phyloP scores from a whole-genome alignment of 2,113 vertebrate genomes.

The Oreocharis arfaki region DNA sequence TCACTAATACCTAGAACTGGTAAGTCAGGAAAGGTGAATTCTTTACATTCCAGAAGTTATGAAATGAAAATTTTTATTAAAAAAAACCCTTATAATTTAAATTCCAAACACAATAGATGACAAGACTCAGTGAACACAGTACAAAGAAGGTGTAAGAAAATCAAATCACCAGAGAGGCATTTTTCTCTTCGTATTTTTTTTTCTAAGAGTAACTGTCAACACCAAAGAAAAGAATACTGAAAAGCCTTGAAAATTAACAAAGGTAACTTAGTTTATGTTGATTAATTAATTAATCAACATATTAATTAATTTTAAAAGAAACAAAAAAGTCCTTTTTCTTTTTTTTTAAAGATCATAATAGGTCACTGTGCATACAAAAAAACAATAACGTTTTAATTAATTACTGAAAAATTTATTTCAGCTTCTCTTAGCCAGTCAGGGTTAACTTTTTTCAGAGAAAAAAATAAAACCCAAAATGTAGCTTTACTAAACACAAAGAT shows the following conservation, averaged over 20 bases:
- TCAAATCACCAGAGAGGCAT: neutral
- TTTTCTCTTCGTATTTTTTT: neutral
- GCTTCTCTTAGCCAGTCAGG: neutral
- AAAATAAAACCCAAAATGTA: fast-evolving
- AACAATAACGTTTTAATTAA: neutral
- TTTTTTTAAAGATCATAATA: neutral
- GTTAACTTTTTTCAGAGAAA: neutral
- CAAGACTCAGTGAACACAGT: neutral
- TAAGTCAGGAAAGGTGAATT: neutral
- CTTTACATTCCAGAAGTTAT: neutral
- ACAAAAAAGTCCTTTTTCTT: neutral
- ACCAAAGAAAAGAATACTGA: neutral
- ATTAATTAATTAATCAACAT: too few relatives aligned
- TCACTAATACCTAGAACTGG: neutral
- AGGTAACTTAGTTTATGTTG: neutral
- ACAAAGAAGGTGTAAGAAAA: neutral
- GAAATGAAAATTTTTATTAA: neutral
- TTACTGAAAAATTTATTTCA: neutral
- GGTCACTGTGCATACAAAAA: neutral
- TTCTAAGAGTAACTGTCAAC: neutral
- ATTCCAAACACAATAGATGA: neutral
- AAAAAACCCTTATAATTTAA: neutral
- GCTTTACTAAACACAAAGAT: neutral
- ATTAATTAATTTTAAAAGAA: neutral
- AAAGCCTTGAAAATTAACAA: neutral